These are phyloP conservation scores for Lasius fuliginosus DNA, from an alignment of 2,888 invertebrate species.

Conservation along the genomic window DNA sequence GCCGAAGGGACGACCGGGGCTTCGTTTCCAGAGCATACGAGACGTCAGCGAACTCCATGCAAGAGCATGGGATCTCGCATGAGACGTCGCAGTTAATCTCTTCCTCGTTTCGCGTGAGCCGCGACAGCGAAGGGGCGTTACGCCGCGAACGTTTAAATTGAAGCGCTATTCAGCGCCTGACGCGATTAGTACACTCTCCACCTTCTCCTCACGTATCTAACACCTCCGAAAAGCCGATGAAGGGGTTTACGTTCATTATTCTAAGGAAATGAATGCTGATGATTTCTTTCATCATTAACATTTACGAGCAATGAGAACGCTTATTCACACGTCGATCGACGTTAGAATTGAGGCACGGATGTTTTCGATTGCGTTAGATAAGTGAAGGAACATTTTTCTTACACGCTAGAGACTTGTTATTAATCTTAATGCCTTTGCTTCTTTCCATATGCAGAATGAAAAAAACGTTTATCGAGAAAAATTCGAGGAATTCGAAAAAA, in stretches of 20 bases:
- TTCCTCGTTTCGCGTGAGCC: constrained; percentile 51
- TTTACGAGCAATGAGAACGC: not conserved
- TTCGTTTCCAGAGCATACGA: constrained; percentile 51
- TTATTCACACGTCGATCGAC: not conserved
- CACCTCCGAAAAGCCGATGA: not conserved
- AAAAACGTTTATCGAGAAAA: not conserved
- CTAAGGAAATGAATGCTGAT: constrained; percentile 8
- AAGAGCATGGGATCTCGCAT: constrained; percentile 29
- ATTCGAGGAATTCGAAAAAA: not conserved
- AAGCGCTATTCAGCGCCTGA: constrained; percentile 43
- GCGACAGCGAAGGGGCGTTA: constrained; percentile 43
- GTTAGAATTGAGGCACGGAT: not conserved
- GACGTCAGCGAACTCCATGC: constrained; percentile 40
- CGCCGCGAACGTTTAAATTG: constrained; percentile 42
- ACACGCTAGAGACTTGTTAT: not conserved
- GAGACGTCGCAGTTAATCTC: constrained; percentile 58
- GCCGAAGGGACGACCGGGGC: not conserved
- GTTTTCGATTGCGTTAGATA: not conserved
- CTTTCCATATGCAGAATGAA: not conserved
- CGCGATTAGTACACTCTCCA: constrained; percentile 32
- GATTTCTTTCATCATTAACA: constrained; percentile 1
- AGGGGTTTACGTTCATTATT: constrained; percentile 11
- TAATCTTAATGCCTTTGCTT: not conserved
- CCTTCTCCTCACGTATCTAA: not conserved
- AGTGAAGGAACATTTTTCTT: not conserved